A percentile compares a stretch with the other conserved stretches of the same genome.
Evolutionary conservation across 1,140 invertebrate species (phyloP).

Genomic region (Drosophila ambigua): DNA sequence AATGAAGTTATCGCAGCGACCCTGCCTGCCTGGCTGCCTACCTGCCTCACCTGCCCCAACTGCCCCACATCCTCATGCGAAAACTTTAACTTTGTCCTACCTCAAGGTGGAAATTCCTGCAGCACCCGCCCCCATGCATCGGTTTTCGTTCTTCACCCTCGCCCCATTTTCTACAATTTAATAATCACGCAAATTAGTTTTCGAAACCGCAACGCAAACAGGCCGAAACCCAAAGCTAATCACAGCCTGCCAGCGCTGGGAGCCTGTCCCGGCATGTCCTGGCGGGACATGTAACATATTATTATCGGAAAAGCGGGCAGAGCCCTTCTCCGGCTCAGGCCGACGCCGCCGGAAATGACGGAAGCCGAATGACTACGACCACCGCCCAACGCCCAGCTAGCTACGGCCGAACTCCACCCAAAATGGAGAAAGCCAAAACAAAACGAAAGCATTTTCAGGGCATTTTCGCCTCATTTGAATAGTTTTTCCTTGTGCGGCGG

Average conservation of each 20-base stretch:
- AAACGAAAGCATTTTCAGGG: conserved; percentile 42
- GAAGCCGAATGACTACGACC: conserved; percentile 72
- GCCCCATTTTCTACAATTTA: conserved; percentile 55
- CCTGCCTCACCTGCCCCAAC: conserved; percentile 4
- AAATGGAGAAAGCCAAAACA: conserved; percentile 45
- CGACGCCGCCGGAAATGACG: conserved; percentile 65
- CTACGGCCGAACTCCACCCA: conserved; percentile 28
- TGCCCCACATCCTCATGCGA: conserved; percentile 41
- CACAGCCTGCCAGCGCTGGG: conserved; percentile 28
- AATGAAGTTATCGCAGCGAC: conserved; percentile 57
- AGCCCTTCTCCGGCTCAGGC: conserved; percentile 21
- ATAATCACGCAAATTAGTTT: conserved; percentile 82
- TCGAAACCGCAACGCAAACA: conserved; percentile 71
- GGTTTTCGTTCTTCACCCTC: not conserved
- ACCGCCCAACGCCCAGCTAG: no score
- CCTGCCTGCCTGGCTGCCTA: not conserved
- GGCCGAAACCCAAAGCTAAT: conserved; percentile 40
- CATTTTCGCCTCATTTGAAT: conserved; percentile 59
- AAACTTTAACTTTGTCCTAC: conserved; percentile 35
- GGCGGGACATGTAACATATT: conserved; percentile 68
- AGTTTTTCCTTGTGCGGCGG: conserved; percentile 35
- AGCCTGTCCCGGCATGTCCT: conserved; percentile 8
- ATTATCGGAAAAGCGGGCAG: conserved; percentile 69
- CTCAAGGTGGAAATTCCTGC: conserved; percentile 43
- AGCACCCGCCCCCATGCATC: not conserved